phyloP scores from a whole-genome alignment of 2,888 invertebrate species.

The Acrobasis repandana region DNA sequence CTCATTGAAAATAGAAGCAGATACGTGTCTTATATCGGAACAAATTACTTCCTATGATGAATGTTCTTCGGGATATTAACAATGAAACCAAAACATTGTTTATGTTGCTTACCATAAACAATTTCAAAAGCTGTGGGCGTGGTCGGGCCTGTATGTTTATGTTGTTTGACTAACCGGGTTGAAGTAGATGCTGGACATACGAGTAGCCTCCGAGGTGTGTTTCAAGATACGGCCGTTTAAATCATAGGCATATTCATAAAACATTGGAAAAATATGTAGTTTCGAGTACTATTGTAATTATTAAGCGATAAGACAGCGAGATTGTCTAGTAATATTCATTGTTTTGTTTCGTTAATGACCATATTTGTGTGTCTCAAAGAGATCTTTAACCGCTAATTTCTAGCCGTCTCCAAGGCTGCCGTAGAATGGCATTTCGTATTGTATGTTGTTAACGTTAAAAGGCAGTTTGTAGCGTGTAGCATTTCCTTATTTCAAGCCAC shows the following conservation, averaged over 20 bases:
- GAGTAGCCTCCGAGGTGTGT: conserved; percentile 15
- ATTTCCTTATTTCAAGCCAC: conserved; percentile 10
- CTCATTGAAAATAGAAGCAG: conserved; percentile 57
- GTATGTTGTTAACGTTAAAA: conserved; percentile 14
- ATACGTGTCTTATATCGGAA: conserved; percentile 71
- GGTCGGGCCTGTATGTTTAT: conserved; percentile 11
- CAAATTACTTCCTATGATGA: conserved; percentile 75
- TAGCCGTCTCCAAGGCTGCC: conserved; percentile 12
- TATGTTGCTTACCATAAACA: conserved; percentile 35
- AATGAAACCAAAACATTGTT: conserved; percentile 50
- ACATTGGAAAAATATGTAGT: background rate
- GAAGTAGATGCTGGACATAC: conserved; percentile 16
- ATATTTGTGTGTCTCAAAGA: conserved; percentile 7
- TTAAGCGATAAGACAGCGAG: background rate
- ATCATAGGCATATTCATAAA: conserved; percentile 9
- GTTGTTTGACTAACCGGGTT: conserved; percentile 18
- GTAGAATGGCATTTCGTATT: conserved; percentile 8
- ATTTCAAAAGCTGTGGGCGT: conserved; percentile 26
- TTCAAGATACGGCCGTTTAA: conserved; percentile 6
- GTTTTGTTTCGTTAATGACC: conserved; percentile 4
- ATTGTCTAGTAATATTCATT: background rate
- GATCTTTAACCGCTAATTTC: conserved; percentile 10
- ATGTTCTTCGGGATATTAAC: conserved; percentile 48
- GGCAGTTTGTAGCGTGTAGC: conserved; percentile 2
- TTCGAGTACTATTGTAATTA: background rate